Percentiles rank a stretch among this genome's conserved stretches.
These are phyloP conservation scores for Tupiocoris notatus DNA, from an alignment of 2,888 invertebrate species.

Conservation along the genomic window DNA sequence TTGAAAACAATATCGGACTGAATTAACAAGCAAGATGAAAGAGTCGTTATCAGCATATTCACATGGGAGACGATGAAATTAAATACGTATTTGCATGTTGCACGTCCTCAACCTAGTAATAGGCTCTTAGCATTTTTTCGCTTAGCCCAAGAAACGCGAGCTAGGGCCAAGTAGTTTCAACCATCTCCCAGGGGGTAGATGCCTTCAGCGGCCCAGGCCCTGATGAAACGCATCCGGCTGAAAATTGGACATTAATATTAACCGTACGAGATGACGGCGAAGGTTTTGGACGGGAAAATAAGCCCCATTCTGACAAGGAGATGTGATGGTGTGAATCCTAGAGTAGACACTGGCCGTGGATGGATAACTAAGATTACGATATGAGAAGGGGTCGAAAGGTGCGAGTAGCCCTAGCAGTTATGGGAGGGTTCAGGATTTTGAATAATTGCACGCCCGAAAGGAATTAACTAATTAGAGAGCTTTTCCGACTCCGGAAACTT, in stretches of 20 bases:
- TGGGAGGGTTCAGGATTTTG: neutral
- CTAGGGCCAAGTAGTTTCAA: neutral
- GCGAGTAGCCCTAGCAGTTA: neutral
- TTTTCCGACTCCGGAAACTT: no score
- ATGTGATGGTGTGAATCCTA: neutral
- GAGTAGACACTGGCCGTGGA: neutral
- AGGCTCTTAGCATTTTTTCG: no score
- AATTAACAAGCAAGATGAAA: no score
- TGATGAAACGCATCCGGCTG: neutral
- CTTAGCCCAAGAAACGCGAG: no score
- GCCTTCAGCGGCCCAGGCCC: neutral
- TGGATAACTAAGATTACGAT: neutral
- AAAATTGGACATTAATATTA: conserved; percentile 12
- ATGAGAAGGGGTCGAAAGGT: neutral
- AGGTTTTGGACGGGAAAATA: neutral
- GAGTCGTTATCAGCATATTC: no score
- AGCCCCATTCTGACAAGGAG: neutral
- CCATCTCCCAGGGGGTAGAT: neutral
- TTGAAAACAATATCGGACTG: no score
- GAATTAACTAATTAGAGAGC: neutral
- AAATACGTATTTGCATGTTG: no score
- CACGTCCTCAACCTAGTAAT: no score
- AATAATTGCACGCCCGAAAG: neutral
- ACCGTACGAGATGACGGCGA: neutral
- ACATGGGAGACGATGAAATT: no score